These are phyloP conservation scores for Erebia palarica DNA, from an alignment of 2,888 invertebrate genomes.

Conservation along the genomic window DNA sequence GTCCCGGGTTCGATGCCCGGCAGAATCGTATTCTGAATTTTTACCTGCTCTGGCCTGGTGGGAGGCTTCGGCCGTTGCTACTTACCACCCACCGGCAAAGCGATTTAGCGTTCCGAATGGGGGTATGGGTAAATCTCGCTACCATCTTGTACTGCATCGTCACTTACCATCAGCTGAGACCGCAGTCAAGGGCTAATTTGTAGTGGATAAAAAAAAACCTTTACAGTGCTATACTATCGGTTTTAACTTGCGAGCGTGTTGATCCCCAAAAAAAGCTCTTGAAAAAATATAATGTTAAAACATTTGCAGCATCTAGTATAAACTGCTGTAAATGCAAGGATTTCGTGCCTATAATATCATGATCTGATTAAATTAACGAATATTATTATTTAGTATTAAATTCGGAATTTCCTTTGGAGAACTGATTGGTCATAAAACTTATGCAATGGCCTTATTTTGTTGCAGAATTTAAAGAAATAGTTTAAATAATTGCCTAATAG, in stretches of 20 bases:
- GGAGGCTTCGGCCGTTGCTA: no score
- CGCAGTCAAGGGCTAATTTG: no score
- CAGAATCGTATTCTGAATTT: no score
- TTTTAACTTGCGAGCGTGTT: not conserved
- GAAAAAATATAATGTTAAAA: not conserved
- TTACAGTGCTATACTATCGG: not conserved
- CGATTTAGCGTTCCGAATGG: no score
- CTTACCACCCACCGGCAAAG: no score
- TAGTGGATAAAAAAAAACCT: no score
- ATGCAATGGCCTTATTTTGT: not conserved
- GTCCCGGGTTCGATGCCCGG: no score
- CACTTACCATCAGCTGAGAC: no score
- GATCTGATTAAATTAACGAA: not conserved
- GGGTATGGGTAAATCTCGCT: no score
- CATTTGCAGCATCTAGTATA: not conserved
- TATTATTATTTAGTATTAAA: not conserved
- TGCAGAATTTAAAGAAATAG: not conserved
- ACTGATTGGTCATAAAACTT: not conserved
- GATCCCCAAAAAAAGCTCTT: not conserved
- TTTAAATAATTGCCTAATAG: not conserved
- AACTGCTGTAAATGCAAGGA: conserved; percentile 12
- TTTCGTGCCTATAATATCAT: conserved; percentile 26
- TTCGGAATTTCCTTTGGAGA: not conserved
- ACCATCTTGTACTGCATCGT: no score
- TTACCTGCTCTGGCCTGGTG: no score